Evolutionary conservation across 2,797 vertebrate genomes (phyloP).

Genomic region (Muraenolepis orangiensis): DNA sequence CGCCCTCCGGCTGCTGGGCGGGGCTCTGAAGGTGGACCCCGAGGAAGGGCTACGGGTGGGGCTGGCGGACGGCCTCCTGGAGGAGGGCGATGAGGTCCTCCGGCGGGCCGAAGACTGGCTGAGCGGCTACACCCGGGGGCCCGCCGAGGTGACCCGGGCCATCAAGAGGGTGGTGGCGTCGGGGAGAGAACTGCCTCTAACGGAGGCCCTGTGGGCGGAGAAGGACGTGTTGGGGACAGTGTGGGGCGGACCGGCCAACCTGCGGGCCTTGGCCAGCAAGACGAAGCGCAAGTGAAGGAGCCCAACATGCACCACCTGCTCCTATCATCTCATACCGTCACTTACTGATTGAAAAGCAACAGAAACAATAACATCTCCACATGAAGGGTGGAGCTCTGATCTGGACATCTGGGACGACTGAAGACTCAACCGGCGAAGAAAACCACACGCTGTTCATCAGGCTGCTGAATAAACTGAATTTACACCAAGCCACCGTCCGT

Average conservation of each 20-base stretch:
- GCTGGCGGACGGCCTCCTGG: conserved; percentile 76
- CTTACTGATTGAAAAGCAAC: neutral
- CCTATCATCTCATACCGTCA: neutral
- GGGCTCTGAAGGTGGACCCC: conserved; percentile 72
- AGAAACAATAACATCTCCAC: neutral
- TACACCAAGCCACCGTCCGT: too few relatives aligned
- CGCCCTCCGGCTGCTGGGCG: conserved; percentile 82
- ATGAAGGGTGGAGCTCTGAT: neutral
- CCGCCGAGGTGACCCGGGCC: conserved; percentile 78
- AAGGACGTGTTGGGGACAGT: conserved; percentile 85
- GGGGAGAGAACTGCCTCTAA: conserved; percentile 81
- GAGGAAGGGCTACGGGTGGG: conserved; percentile 73
- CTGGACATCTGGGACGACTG: neutral
- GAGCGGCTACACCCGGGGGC: conserved; percentile 70
- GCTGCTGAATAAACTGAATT: too few relatives aligned
- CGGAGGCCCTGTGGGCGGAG: conserved; percentile 83
- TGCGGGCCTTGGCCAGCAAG: conserved; percentile 80
- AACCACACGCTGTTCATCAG: neutral
- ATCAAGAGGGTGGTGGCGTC: conserved; percentile 82
- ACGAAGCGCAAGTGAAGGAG: conserved; percentile 79
- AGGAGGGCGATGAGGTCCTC: conserved; percentile 30
- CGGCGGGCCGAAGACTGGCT: conserved; percentile 81
- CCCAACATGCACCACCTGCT: neutral
- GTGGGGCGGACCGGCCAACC: conserved; percentile 88
- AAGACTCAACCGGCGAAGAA: neutral